Conservation (phyloP, 2,113 vertebrate genomes). For the Eretmochelys imbricata region DNA sequence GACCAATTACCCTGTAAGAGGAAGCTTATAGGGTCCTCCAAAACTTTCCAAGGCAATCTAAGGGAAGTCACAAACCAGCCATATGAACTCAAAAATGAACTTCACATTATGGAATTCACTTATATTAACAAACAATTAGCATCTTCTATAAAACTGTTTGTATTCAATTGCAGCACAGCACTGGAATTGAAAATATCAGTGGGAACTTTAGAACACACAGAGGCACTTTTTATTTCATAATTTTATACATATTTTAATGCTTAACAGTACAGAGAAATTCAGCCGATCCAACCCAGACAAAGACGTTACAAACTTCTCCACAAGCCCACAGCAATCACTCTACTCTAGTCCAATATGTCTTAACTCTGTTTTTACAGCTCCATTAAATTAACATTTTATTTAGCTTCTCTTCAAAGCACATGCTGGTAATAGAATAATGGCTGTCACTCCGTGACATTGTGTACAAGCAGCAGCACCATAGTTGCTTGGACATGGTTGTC, state of each 20-base stretch:
- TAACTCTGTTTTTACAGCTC: background rate
- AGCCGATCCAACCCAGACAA: background rate
- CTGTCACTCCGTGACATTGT: background rate
- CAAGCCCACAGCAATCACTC: fast-evolving
- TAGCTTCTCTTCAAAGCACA: slow-evolving; percentile 17
- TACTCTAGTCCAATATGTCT: background rate
- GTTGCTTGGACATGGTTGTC: slow-evolving; percentile 25
- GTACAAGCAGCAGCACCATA: background rate
- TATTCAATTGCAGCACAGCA: background rate
- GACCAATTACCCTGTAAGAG: background rate
- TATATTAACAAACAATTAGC: background rate
- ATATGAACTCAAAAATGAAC: background rate
- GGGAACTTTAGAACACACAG: background rate
- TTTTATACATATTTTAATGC: background rate
- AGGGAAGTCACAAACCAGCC: background rate
- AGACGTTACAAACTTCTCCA: background rate
- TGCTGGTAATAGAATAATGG: background rate
- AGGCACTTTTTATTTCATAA: slow-evolving; percentile 24
- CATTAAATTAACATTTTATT: slow-evolving; percentile 29
- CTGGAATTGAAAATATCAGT: slow-evolving; percentile 25
- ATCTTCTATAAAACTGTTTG: background rate
- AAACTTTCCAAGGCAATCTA: background rate
- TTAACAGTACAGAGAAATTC: background rate
- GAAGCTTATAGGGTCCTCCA: background rate
- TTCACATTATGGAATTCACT: background rate